These are phyloP conservation scores for Bergia puertoricense DNA, from an alignment of 92 coral and sea anemone genomes.

Conservation along the genomic window DNA sequence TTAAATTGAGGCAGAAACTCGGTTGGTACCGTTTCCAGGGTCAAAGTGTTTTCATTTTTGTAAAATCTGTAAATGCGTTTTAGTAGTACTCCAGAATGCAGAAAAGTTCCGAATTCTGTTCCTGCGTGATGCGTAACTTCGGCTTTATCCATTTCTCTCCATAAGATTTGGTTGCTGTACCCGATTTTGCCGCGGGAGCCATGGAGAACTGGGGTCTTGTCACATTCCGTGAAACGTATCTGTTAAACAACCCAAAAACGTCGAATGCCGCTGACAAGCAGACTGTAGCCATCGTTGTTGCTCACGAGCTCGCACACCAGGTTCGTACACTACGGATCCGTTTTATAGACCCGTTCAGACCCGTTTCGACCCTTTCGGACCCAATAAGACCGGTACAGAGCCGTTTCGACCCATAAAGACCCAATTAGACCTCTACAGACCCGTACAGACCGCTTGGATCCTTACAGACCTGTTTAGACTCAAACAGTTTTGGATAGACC, in stretches of 20 bases:
- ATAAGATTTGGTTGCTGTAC: slow-evolving; percentile 73
- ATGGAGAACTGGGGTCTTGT: slow-evolving; percentile 90
- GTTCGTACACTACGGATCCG: slow-evolving; percentile 32
- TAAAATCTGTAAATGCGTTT: too few species aligned
- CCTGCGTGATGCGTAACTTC: neutral
- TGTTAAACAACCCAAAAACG: slow-evolving; percentile 80
- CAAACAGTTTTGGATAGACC: too few species aligned
- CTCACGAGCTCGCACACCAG: slow-evolving; percentile 97
- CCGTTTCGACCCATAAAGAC: too few species aligned
- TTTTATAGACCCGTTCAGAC: neutral
- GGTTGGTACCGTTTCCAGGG: too few species aligned
- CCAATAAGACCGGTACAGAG: too few species aligned
- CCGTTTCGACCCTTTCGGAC: neutral
- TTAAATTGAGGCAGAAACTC: too few species aligned
- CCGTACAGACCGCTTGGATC: neutral
- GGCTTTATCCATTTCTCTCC: neutral
- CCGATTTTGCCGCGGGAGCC: slow-evolving; percentile 75
- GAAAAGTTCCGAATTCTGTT: neutral
- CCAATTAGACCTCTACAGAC: too few species aligned
- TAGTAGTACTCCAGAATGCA: too few species aligned
- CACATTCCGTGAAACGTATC: slow-evolving; percentile 80
- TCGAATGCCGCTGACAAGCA: slow-evolving; percentile 88
- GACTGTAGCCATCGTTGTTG: slow-evolving; percentile 73
- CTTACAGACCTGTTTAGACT: neutral
- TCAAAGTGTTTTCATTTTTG: too few species aligned